Evolutionary conservation across 2,113 vertebrate species (phyloP).

Genomic region (Pardalotus punctatus): DNA sequence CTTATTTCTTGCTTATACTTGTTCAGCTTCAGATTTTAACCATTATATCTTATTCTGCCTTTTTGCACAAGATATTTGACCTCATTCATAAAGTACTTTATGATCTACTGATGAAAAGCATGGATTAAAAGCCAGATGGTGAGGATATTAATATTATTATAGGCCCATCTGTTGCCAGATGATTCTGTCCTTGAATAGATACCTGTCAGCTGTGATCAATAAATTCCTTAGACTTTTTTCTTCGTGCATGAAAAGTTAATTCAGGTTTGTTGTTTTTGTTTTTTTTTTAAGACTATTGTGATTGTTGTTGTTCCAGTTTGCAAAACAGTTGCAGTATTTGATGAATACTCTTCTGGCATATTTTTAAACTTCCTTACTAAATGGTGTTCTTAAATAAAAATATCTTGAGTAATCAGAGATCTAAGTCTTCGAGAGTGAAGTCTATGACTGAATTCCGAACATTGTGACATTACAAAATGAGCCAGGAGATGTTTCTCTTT

Average conservation of each 20-base stretch:
- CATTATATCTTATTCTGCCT: neutral
- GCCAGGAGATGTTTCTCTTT: accelerated
- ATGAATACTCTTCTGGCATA: neutral
- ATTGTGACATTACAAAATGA: neutral
- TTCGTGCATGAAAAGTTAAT: neutral
- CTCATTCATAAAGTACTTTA: neutral
- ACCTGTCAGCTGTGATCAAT: slow-evolving; percentile 1
- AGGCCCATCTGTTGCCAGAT: neutral
- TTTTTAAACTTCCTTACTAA: neutral
- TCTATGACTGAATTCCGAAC: neutral
- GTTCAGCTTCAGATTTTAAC: neutral
- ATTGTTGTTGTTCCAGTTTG: neutral
- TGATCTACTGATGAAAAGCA: slow-evolving; percentile 2
- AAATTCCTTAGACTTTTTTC: neutral
- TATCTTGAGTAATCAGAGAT: neutral
- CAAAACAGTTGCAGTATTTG: neutral
- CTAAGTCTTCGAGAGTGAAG: neutral
- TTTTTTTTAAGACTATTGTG: neutral
- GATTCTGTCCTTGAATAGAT: neutral
- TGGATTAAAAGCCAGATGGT: neutral
- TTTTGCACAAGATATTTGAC: neutral
- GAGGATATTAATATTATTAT: slow-evolving; percentile 19
- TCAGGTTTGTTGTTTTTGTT: accelerated
- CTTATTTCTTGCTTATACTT: neutral
- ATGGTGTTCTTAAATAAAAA: neutral